These are phyloP conservation scores for Lepidochrysops patricia DNA, from an alignment of 2,888 invertebrate genomes.

Conservation along the genomic window DNA sequence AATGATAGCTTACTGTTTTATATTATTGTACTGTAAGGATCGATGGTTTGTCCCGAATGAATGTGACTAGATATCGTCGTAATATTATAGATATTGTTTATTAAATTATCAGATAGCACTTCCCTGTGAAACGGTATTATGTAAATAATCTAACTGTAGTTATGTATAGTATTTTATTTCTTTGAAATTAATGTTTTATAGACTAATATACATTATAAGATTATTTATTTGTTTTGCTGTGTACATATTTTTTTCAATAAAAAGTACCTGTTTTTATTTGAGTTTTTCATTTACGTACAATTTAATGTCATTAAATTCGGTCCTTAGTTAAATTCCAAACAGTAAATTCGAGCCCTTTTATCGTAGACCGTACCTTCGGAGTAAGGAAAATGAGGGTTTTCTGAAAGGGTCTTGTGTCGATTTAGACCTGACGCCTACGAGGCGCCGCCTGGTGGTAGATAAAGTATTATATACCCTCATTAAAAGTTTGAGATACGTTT, in stretches of 20 bases:
- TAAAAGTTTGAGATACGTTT: no score
- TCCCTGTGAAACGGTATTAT: conserved; percentile 67
- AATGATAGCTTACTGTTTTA: conserved; percentile 65
- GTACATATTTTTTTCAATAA: conserved; percentile 75
- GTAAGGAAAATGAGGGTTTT: no score
- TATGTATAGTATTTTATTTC: conserved; percentile 75
- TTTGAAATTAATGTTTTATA: conserved; percentile 75
- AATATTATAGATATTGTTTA: conserved; percentile 69
- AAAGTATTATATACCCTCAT: no score
- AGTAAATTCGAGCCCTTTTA: no score
- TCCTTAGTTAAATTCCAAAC: no score
- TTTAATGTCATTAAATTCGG: not conserved
- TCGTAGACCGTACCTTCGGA: no score
- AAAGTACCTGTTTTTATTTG: conserved; percentile 72
- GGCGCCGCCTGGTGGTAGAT: no score
- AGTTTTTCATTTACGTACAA: conserved; percentile 26
- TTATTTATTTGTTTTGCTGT: conserved; percentile 76
- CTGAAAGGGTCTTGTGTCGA: no score
- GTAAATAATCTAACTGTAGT: conserved; percentile 71
- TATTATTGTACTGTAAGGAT: conserved; percentile 60
- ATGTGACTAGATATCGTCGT: conserved; percentile 61
- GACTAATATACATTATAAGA: conserved; percentile 74
- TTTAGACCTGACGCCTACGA: no score
- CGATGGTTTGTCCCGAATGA: conserved; percentile 55
- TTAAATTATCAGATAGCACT: conserved; percentile 56